Conservation (phyloP, 2,888 invertebrate species). For the Dyspetes luteomarginatus region DNA sequence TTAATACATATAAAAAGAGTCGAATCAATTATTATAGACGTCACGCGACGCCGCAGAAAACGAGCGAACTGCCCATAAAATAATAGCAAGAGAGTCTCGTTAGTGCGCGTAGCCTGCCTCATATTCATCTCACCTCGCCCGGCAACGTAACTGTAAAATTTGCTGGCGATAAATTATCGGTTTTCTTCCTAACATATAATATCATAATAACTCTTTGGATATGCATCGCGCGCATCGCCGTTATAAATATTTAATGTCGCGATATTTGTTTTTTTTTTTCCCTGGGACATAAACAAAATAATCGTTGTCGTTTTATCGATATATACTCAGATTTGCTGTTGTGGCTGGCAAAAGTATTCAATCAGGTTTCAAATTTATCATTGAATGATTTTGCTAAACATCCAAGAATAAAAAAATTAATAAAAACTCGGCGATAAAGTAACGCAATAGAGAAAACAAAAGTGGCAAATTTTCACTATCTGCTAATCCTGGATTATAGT, state of each 20-base stretch:
- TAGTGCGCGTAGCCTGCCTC: conserved; percentile 33
- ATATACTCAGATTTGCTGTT: no score
- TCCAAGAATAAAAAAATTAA: no score
- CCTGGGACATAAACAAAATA: no score
- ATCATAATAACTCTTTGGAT: conserved; percentile 2
- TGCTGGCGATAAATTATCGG: conserved; percentile 53
- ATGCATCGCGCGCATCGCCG: neutral
- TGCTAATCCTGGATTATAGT: no score
- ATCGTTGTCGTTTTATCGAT: no score
- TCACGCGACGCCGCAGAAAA: conserved; percentile 54
- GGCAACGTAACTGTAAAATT: conserved; percentile 44
- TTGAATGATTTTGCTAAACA: no score
- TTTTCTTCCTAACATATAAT: conserved; percentile 25
- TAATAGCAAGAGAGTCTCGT: conserved; percentile 48
- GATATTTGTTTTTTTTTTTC: neutral
- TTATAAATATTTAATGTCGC: neutral
- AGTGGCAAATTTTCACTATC: neutral
- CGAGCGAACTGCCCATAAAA: conserved; percentile 39
- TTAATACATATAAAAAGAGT: conserved; percentile 18
- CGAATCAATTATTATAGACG: conserved; percentile 50
- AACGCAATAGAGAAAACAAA: neutral
- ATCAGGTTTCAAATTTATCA: no score
- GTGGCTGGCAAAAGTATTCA: no score
- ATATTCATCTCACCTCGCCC: conserved; percentile 7
- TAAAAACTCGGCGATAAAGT: neutral